Percentiles rank a stretch among this genome's conserved stretches.
Conservation (phyloP, 2,113 vertebrate genomes). For the Bos indicus region DNA sequence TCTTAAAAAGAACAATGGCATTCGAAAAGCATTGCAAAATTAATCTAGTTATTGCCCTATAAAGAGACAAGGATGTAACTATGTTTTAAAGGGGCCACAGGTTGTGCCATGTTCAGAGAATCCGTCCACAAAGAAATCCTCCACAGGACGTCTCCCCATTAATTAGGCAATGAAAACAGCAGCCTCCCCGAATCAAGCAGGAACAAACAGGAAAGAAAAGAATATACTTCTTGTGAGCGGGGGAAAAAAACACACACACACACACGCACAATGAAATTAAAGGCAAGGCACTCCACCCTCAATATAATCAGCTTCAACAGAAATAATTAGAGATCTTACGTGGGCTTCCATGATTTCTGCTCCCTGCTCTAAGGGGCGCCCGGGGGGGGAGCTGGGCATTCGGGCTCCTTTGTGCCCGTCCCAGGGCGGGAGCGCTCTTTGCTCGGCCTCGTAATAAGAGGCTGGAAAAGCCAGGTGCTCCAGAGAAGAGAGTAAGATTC, state of each 20-base stretch:
- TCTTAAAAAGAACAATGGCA: constrained; percentile 77
- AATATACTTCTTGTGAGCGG: constrained; percentile 33
- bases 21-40: constrained; percentile 76
- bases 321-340: constrained; percentile 50
- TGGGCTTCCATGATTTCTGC: neutral
- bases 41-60: constrained; percentile 78
- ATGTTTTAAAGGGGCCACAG: constrained; percentile 78
- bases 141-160: constrained; percentile 69
- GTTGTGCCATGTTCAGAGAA: constrained; percentile 76
- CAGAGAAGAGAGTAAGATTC: neutral
- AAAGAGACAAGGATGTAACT: constrained; percentile 72
- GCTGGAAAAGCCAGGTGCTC: neutral
- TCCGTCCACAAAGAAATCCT: constrained; percentile 63
- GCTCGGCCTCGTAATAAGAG: neutral
- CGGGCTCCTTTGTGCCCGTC: neutral
- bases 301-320: constrained; percentile 51
- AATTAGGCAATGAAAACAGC: constrained; percentile 78
- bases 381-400: fast-evolving
- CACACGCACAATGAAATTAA: constrained; percentile 60
- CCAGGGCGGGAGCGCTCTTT: neutral
- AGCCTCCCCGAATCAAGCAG: constrained; percentile 77
- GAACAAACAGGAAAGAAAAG: constrained; percentile 72
- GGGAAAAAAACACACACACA: constrained; percentile 10
- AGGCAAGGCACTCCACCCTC: constrained; percentile 71
- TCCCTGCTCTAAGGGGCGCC: neutral